Conservation (phyloP, 2,888 invertebrate species). For the Caenorhabditis sp. region DNA sequence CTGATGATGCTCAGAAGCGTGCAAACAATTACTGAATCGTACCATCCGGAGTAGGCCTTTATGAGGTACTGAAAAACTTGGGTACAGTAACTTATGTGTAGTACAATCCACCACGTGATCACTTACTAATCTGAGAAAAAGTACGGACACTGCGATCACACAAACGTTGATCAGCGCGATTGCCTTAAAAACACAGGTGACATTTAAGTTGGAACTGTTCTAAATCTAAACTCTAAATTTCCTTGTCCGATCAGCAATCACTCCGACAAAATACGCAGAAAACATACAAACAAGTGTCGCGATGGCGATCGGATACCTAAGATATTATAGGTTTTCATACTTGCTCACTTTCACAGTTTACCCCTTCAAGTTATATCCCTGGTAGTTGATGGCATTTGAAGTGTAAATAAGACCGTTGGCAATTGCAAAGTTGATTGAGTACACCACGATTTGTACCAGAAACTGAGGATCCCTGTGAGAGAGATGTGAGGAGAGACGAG, state of each 20-base stretch:
- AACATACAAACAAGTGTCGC: conserved; percentile 31
- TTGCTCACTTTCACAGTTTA: background rate
- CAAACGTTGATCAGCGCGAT: conserved; percentile 21
- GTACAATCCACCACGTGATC: too few species aligned
- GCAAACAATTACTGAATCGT: conserved; percentile 45
- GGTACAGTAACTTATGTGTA: too few species aligned
- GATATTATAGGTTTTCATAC: background rate
- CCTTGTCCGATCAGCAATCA: conserved; percentile 38
- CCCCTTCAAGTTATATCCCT: conserved; percentile 44
- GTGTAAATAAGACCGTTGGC: conserved; percentile 43
- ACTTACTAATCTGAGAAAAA: conserved; percentile 27
- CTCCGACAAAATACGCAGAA: conserved; percentile 34
- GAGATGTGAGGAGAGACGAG: too few species aligned
- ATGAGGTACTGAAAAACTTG: conserved; percentile 38
- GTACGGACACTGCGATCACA: conserved; percentile 14
- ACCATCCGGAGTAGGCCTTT: conserved; percentile 36
- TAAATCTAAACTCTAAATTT: conserved; percentile 22
- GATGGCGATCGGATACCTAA: conserved; percentile 42
- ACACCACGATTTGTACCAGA: conserved; percentile 34
- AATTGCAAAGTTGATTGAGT: conserved; percentile 38
- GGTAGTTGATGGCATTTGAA: conserved; percentile 38
- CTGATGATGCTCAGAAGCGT: conserved; percentile 29
- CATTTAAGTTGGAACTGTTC: background rate
- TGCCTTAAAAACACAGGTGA: conserved; percentile 4
- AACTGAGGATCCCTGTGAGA: conserved; percentile 51